Evolutionary conservation across 1,140 invertebrate genomes (phyloP), one percentile per base, ranked within the genome.

Genomic region (Tetramorium simillimum): DNA sequence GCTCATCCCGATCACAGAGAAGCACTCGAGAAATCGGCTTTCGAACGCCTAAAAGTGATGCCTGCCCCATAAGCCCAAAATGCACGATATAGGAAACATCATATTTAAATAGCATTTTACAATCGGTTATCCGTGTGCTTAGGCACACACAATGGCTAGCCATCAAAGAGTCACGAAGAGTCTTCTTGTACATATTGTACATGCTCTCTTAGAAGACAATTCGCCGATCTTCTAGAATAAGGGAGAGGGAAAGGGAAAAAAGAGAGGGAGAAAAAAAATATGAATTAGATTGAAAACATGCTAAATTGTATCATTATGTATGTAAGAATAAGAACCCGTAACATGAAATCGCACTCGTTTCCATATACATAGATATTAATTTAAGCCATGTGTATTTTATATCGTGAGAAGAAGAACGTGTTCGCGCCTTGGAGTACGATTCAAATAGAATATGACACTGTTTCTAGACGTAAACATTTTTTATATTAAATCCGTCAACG

Each of bases 1-100:
- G 97, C 99, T 0, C 98, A 99, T 95, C 99, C 99, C 0, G 96
- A 99, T 93, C 98, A 99, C 89, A 96, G 99, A 86, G 97, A 98
- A 93, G 86, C 95, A 0, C 95, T 99, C 9, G 99, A 99, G 93
- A 99, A 99, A 94, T 97, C 97, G 1, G 97, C 98, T 2, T 99
- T 98, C 93, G 98, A 99, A 92, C 96, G 98, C 73, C 96, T 99
- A 4, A 98, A 99, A 95, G 96, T 97, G 65, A 99, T 99, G 98
- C 99, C 98, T 12, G 90, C 92, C 14, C 92, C 93, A 18, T 93
- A 93, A 92, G 9, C 14, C 3, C 16, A n/a, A 60, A n/a, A 43
- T 9, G 18, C n/a, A 33, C 24, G 43, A 62, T 10, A 21, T 40
- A 28, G 87, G 81, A 62, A 56, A 51, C 18, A 33, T 62, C 76